Evolutionary conservation across 2,113 vertebrate genomes (phyloP).

Genomic region (Regulus satrapa): DNA sequence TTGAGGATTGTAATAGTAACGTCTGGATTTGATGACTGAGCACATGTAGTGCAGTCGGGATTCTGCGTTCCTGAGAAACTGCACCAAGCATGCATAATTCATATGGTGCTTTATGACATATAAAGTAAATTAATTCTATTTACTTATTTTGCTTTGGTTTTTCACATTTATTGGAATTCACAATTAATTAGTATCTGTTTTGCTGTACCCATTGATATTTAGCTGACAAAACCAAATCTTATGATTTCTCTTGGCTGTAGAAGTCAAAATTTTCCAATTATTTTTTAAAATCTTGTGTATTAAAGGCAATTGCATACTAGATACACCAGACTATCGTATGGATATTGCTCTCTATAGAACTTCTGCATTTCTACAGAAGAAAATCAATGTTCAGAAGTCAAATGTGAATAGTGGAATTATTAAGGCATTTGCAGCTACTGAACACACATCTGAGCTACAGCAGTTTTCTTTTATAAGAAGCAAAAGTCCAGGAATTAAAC

Average conservation of each 20-base stretch:
- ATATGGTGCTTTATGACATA: not conserved
- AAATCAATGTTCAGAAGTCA: not conserved
- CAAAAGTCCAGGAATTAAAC: not conserved
- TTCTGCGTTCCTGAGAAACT: not conserved
- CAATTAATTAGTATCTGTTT: not conserved
- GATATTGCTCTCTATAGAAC: not conserved
- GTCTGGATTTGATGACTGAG: not conserved
- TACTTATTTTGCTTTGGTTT: not conserved
- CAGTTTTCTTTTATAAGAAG: not conserved
- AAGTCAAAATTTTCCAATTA: not conserved
- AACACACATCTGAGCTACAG: not conserved
- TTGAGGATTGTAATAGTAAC: not conserved
- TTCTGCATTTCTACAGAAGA: not conserved
- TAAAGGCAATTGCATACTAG: not conserved
- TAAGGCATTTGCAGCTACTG: not conserved
- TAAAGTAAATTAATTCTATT: not conserved
- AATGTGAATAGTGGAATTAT: not conserved
- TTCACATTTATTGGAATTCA: not conserved
- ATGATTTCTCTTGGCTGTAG: not conserved
- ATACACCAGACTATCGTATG: not conserved
- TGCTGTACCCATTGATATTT: too few species aligned
- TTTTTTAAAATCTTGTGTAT: not conserved
- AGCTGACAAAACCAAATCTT: not conserved
- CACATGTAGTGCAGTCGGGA: accelerated
- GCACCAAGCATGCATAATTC: not conserved